Conservation (phyloP, 2,888 invertebrate species). For the Pollenia amentaria region DNA sequence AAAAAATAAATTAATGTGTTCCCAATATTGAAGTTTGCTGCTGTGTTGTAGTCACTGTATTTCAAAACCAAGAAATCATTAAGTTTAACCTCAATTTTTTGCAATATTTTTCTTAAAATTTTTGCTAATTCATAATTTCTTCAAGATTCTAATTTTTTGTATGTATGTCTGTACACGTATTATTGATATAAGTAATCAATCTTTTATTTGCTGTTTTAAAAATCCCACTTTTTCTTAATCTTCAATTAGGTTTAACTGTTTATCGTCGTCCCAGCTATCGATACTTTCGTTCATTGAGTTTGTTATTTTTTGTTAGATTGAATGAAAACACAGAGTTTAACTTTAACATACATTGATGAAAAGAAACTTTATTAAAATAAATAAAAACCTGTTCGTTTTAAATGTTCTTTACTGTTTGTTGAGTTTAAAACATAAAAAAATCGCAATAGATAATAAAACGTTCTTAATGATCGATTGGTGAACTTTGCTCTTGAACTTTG, state of each 20-base stretch:
- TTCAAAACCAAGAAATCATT: slow-evolving; percentile 28
- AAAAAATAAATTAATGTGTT: background rate
- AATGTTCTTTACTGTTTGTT: background rate
- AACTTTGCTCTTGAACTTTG: slow-evolving; percentile 65
- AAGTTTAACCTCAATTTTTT: slow-evolving; percentile 50
- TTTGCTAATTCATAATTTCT: slow-evolving; percentile 43
- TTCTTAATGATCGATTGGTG: slow-evolving; percentile 61
- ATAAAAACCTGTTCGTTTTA: slow-evolving; percentile 12
- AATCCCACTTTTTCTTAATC: slow-evolving; percentile 7
- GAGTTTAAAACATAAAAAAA: slow-evolving; percentile 14
- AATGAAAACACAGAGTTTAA: background rate
- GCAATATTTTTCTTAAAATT: background rate
- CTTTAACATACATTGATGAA: background rate
- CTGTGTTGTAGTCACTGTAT: background rate
- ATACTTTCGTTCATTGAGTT: background rate
- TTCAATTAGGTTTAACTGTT: slow-evolving; percentile 25
- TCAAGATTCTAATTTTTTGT: background rate
- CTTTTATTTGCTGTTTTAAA: slow-evolving; percentile 3
- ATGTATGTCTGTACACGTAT: background rate
- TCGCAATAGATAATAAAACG: slow-evolving; percentile 5
- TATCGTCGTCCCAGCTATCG: background rate
- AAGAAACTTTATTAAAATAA: slow-evolving; percentile 13
- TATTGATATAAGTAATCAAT: slow-evolving; percentile 23
- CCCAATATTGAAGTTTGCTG: slow-evolving; percentile 1
- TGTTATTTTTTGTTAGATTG: background rate